Conservation (phyloP, 35 echinoderm and acorn worm species). For the Ophiothrix spiculata region DNA sequence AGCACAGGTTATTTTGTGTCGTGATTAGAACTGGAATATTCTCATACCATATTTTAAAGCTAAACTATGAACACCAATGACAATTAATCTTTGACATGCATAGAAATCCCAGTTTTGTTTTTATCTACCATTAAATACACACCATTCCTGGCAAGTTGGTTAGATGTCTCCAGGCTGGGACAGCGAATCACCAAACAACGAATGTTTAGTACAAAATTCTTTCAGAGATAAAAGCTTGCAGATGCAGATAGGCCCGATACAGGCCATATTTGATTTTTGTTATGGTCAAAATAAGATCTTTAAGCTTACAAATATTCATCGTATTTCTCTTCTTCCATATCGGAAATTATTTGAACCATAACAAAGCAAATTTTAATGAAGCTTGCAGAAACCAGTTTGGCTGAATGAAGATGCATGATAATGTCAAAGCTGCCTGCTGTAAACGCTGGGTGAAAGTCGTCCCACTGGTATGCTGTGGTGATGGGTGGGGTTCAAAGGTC, state of each 20-base stretch:
- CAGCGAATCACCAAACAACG: background rate
- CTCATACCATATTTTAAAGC: background rate
- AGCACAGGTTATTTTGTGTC: too few species aligned
- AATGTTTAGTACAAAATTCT: background rate
- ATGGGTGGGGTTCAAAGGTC: constrained; percentile 14
- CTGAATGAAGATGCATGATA: background rate
- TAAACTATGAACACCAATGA: background rate
- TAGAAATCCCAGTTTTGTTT: background rate
- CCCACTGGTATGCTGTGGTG: background rate
- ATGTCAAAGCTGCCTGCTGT: background rate
- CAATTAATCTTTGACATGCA: background rate
- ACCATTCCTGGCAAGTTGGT: background rate
- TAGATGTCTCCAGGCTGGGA: background rate
- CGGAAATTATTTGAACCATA: background rate
- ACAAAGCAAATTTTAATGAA: constrained; percentile 5
- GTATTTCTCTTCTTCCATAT: background rate
- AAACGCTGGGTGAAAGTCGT: background rate
- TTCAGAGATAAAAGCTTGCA: background rate
- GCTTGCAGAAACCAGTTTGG: constrained; percentile 3
- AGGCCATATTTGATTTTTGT: background rate
- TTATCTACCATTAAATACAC: background rate
- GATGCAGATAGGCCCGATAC: background rate
- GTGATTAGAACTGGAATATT: background rate
- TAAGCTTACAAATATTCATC: background rate
- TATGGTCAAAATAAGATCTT: background rate